Conservation (phyloP, 2,113 vertebrate species). For the Paralichthys olivaceus region DNA sequence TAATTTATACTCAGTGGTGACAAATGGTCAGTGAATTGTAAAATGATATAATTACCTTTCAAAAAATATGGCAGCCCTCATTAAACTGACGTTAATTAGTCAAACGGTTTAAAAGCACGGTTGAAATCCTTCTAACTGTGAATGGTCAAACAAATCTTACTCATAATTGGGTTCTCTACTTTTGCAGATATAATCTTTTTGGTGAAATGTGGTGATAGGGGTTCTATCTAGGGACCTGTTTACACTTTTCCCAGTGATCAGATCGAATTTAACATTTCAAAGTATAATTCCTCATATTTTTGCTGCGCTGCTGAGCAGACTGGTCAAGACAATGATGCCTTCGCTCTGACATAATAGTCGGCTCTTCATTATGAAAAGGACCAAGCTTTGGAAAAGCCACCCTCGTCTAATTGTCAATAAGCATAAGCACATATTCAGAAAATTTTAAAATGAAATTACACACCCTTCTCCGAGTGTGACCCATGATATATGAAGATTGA, state of each 20-base stretch:
- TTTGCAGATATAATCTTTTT: conserved; percentile 54
- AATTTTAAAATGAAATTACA: no score
- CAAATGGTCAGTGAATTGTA: conserved; percentile 82
- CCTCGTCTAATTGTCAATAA: no score
- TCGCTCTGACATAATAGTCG: no score
- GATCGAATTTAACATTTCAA: conserved; percentile 8
- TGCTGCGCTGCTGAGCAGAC: background rate
- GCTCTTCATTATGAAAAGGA: background rate
- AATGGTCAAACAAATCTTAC: conserved; percentile 61
- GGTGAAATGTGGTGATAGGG: conserved; percentile 28
- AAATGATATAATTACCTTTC: conserved; percentile 85
- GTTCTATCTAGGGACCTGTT: conserved; percentile 34
- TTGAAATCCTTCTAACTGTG: conserved; percentile 70
- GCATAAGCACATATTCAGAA: background rate
- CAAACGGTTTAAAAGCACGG: conserved; percentile 74
- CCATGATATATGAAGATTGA: no score
- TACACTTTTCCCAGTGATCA: conserved; percentile 5
- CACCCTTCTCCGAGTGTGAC: background rate
- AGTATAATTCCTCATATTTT: background rate
- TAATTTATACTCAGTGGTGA: conserved; percentile 81
- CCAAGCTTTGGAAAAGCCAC: background rate
- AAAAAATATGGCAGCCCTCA: conserved; percentile 71
- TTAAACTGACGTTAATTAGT: conserved; percentile 85
- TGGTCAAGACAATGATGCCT: background rate
- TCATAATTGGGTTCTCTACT: conserved; percentile 75